Conservation (phyloP, 2,888 invertebrate species). For the Melipona bicolor region DNA sequence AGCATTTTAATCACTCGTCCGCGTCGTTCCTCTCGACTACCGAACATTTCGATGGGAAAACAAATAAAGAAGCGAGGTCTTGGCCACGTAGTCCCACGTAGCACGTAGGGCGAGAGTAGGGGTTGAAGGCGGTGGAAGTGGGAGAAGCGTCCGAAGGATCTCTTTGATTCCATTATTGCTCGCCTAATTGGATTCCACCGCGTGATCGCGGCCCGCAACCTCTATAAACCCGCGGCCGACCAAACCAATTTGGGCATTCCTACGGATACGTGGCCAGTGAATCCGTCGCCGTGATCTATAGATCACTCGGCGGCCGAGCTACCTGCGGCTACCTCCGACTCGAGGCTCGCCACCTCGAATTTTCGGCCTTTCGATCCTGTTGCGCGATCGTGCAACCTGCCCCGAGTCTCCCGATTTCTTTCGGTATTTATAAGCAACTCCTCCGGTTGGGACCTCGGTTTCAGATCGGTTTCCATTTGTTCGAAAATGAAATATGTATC, state of each 20-base stretch:
- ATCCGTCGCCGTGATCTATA: constrained; percentile 70
- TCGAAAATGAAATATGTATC: background rate
- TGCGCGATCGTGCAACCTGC: background rate
- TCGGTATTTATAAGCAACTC: background rate
- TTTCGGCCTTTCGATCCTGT: background rate
- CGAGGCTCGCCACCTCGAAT: background rate
- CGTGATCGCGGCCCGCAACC: constrained; percentile 74
- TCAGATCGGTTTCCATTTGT: background rate
- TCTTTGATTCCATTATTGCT: constrained; percentile 80
- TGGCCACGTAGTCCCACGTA: constrained; percentile 19
- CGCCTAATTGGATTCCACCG: constrained; percentile 82
- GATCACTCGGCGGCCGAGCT: constrained; percentile 39
- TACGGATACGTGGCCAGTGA: constrained; percentile 40
- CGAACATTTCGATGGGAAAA: background rate
- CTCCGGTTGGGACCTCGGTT: background rate
- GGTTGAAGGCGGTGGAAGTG: too few species aligned
- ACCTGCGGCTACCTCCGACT: constrained; percentile 7
- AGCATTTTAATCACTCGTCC: background rate
- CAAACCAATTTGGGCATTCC: constrained; percentile 72
- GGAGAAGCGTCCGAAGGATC: constrained; percentile 47
- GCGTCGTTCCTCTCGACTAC: too few species aligned
- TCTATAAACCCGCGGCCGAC: constrained; percentile 66
- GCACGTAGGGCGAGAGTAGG: background rate
- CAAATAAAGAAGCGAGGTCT: background rate
- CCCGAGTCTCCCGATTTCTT: too few species aligned